Evolutionary conservation across 2,888 invertebrate species (phyloP), one percentile per base, ranked within the genome.

Genomic region (Steromphala cineraria): DNA sequence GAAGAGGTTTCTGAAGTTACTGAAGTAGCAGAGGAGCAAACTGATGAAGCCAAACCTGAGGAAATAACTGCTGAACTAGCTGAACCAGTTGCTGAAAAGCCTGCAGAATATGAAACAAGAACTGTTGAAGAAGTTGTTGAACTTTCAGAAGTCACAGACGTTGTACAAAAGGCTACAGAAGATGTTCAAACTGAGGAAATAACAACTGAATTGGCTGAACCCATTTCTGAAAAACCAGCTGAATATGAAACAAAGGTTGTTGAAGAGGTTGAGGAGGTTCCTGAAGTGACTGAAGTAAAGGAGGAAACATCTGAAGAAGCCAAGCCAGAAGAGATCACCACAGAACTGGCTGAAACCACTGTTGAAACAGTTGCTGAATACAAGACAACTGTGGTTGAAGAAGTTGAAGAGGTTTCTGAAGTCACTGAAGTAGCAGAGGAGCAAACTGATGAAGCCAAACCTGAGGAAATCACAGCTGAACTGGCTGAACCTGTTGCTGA

Each of bases 201-300:
- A 10, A 8, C 17, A 1, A 56, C 15, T 17, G 46, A 74, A 71
- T 21, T 75, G 52, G 53, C 17, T 52, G 78, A 28, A 82, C 77
- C 56, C 28, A 17, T 24, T 67, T 36, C 67, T 52, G 53, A 52
- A 40, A 24, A 78, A 53, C 77, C 78, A 55, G 53, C 67, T 17
- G 84, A 82, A 36, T 85, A 87, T 78, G 86, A 87, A 62, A 81
- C 79, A 5, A 87, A 87, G 31, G 86, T 85, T 80, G 83, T 86
- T 55, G 80, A 81, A 24, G 88, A 88, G 80, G 75, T 53, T 19
- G 71, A 84, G 85, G 1, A 85, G 82, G 75, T 31, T 31, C n/a
- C 67, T 53, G 78, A 82, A 53, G 31, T 71, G 36, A 74, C 56
- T 21, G 56, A 67, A 21, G 53, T 75, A 8, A 75, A 62, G 21